These are phyloP conservation scores for Scomber japonicus DNA, from an alignment of 2,113 vertebrate species.

Conservation along the genomic window DNA sequence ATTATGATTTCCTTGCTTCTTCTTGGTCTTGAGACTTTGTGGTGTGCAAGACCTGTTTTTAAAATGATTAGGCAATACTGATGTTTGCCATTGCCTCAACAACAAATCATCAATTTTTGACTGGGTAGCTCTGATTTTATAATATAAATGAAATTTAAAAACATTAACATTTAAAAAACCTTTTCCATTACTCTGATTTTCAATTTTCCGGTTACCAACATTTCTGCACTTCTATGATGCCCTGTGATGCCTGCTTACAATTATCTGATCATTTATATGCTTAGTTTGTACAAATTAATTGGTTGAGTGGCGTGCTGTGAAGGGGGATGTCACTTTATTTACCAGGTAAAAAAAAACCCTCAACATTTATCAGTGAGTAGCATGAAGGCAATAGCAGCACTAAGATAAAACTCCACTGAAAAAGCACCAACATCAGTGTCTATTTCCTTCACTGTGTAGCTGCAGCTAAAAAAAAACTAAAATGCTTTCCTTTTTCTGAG, in stretches of 20 bases:
- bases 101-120: too few relatives aligned
- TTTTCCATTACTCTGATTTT: not conserved
- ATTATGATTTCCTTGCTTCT: too few relatives aligned
- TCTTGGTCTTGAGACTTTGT: too few relatives aligned
- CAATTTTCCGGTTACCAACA: not conserved
- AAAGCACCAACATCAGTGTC: not conserved
- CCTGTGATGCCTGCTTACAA: not conserved
- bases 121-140: too few relatives aligned
- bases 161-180: too few relatives aligned
- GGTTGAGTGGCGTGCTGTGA: not conserved
- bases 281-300: not conserved
- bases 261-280: not conserved
- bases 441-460: constrained; percentile 7
- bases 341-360: not conserved
- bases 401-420: not conserved
- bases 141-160: too few relatives aligned
- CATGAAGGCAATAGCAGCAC: not conserved
- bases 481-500: constrained; percentile 33
- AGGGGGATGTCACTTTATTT: not conserved
- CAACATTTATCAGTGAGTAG: not conserved
- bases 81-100: too few relatives aligned
- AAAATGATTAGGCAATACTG: too few relatives aligned
- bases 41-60: too few relatives aligned
- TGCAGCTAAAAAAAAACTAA: constrained; percentile 28
- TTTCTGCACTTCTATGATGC: not conserved